Conservation (phyloP, 2,113 vertebrate species). For the Acrocephalus arundinaceus region DNA sequence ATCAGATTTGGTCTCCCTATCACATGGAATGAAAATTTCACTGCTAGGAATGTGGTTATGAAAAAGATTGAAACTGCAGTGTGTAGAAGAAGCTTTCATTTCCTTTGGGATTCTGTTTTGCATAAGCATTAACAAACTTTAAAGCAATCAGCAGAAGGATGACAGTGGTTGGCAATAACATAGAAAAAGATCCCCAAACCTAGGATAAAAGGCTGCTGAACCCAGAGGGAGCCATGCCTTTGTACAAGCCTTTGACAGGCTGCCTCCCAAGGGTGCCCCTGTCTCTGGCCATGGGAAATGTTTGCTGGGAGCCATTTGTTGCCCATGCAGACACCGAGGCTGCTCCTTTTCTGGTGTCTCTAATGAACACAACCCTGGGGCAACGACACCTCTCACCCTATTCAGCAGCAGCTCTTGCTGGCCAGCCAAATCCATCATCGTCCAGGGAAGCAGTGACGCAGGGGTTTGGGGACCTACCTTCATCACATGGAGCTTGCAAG, state of each 20-base stretch:
- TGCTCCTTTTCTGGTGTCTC: background rate
- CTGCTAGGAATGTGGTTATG: background rate
- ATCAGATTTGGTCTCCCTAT: background rate
- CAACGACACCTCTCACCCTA: background rate
- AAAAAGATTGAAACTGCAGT: background rate
- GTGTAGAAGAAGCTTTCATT: background rate
- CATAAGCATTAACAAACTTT: background rate
- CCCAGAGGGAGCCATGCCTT: background rate
- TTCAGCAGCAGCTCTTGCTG: background rate
- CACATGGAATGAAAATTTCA: background rate
- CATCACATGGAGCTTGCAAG: background rate
- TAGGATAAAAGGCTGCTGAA: background rate
- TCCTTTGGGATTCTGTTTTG: background rate
- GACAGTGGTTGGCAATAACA: background rate
- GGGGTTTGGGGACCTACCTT: background rate
- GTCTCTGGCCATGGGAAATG: background rate
- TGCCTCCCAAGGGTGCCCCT: background rate
- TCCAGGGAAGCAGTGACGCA: background rate
- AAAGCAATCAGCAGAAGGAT: background rate
- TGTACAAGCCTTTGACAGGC: background rate
- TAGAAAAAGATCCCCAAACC: background rate
- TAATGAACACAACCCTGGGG: background rate
- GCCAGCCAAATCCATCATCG: fast-evolving
- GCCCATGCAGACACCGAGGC: background rate
- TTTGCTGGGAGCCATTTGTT: background rate